A percentile compares a stretch with the other conserved stretches of the same genome.
Conservation (phyloP, 2,113 vertebrate species). For the Labeo rohita region DNA sequence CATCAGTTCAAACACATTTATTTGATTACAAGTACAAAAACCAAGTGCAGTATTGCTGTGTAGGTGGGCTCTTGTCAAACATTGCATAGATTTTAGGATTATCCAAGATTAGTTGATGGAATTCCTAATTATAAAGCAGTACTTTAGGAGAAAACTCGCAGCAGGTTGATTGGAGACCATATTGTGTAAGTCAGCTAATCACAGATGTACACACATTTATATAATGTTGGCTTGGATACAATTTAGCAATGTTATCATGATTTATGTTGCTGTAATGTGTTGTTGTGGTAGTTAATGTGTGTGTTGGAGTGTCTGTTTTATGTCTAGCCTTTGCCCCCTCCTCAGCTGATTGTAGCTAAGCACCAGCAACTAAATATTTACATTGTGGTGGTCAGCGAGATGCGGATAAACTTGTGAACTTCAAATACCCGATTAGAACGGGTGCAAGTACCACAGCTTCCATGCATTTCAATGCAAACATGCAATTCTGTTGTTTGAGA, state of each 20-base stretch:
- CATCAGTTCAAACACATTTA: not conserved
- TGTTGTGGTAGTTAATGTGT: slow-evolving; percentile 25
- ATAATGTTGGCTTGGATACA: not conserved
- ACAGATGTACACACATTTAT: slow-evolving; percentile 19
- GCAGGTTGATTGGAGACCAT: not conserved
- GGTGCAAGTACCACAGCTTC: not conserved
- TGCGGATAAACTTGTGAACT: slow-evolving; percentile 43
- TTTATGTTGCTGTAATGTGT: slow-evolving; percentile 24
- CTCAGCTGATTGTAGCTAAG: slow-evolving; percentile 57
- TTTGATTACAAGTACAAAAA: not conserved
- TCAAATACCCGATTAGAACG: slow-evolving; percentile 10
- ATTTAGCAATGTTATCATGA: not conserved
- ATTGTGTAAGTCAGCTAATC: not conserved
- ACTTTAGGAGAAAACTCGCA: not conserved
- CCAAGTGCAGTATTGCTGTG: not conserved
- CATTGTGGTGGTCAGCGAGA: slow-evolving; percentile 43
- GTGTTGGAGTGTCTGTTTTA: slow-evolving; percentile 54
- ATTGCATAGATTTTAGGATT: not conserved
- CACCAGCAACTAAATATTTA: slow-evolving; percentile 65
- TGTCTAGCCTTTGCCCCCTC: slow-evolving; percentile 48
- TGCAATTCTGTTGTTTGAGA: not conserved
- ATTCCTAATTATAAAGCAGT: slow-evolving; percentile 7
- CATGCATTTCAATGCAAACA: not conserved
- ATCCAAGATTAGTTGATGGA: slow-evolving; percentile 25
- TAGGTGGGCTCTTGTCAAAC: slow-evolving; percentile 10